A percentile compares a stretch with the other conserved stretches of the same genome.
phyloP scores from a whole-genome alignment of 2,113 vertebrate species.

The Murina feae region DNA sequence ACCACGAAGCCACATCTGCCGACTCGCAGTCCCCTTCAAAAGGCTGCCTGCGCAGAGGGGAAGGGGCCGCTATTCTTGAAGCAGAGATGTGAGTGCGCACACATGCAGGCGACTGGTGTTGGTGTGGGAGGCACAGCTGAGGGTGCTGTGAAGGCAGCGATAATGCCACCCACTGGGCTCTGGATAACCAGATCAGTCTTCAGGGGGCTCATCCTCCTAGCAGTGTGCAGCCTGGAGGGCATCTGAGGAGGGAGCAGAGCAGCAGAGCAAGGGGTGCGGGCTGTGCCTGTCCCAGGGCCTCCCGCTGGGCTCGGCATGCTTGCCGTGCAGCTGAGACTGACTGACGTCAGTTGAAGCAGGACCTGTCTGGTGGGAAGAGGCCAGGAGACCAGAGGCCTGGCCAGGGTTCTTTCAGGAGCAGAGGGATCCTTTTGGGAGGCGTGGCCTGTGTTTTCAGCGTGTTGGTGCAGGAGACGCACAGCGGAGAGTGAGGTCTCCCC shows the following conservation, averaged over 20 bases:
- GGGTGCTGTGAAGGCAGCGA: background rate
- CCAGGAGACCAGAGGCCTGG: background rate
- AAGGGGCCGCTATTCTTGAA: background rate
- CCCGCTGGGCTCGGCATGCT: background rate
- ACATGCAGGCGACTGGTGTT: background rate
- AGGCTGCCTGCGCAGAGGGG: background rate
- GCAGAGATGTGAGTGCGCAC: background rate
- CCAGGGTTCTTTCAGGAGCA: background rate
- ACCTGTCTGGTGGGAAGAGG: background rate
- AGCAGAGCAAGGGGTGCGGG: background rate
- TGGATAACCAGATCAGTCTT: background rate
- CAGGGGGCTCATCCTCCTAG: no score
- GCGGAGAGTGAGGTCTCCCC: background rate
- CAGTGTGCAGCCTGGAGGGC: background rate
- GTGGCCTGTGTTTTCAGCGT: background rate
- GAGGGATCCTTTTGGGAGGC: background rate
- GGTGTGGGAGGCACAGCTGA: background rate
- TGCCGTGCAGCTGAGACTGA: background rate
- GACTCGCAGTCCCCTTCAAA: no score
- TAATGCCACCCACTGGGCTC: background rate
- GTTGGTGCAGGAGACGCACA: background rate
- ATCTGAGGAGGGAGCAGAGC: background rate
- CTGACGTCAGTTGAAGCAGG: background rate
- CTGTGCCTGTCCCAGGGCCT: background rate
- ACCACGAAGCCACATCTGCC: no score